Conservation (phyloP, 2,888 invertebrate species). For the Ephialtes manifestator region DNA sequence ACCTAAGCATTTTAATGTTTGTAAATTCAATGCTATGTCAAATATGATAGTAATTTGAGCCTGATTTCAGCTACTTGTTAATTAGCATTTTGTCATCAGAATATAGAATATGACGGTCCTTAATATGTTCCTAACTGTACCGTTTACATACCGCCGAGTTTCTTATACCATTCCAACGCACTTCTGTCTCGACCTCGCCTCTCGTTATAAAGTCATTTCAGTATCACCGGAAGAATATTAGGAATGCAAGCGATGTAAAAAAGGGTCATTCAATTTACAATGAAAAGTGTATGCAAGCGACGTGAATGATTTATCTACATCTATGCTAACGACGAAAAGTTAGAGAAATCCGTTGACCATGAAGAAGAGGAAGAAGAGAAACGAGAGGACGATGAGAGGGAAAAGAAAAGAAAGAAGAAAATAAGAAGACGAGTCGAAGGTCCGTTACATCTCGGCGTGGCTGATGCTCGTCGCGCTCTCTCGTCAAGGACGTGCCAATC, state of each 20-base stretch:
- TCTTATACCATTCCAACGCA: not conserved
- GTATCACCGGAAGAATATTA: not conserved
- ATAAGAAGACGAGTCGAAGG: conserved; percentile 66
- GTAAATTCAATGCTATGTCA: not conserved
- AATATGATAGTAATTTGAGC: not conserved
- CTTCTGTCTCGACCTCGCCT: not conserved
- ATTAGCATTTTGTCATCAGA: not conserved
- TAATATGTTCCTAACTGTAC: not conserved
- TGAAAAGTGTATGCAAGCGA: not conserved
- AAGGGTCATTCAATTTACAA: conserved; percentile 26
- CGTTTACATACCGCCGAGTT: not conserved
- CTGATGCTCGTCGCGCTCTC: conserved; percentile 45
- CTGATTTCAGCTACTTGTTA: no score
- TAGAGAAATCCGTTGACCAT: conserved; percentile 42
- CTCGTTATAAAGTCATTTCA: conserved; percentile 28
- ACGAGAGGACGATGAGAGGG: not conserved
- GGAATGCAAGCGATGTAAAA: conserved; percentile 2
- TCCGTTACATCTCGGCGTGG: conserved; percentile 66
- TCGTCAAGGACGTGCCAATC: conserved; percentile 71
- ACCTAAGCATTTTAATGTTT: no score
- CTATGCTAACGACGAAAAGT: conserved; percentile 34
- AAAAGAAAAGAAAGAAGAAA: conserved; percentile 5
- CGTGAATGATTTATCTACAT: conserved; percentile 21
- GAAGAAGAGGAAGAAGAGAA: conserved; percentile 40
- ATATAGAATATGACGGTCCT: not conserved